Evolutionary conservation across 2,888 invertebrate species (phyloP).

Genomic region (Aspidapion aeneum): DNA sequence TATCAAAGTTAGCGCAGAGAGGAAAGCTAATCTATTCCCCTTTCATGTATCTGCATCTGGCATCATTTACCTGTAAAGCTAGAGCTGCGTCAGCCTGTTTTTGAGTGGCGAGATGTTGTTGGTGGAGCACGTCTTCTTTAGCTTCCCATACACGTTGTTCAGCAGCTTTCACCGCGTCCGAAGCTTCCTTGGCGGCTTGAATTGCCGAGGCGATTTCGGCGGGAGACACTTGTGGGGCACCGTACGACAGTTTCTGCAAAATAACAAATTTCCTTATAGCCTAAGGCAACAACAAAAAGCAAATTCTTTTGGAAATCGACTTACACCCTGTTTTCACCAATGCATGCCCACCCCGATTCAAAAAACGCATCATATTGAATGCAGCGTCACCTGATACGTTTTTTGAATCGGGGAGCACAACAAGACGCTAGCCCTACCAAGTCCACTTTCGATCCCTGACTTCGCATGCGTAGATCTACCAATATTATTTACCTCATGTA

Average conservation of each 20-base stretch:
- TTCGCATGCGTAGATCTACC: no score
- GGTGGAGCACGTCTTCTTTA: slow-evolving; percentile 67
- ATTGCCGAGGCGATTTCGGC: slow-evolving; percentile 69
- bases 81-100: slow-evolving; percentile 69
- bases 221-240: slow-evolving; percentile 48
- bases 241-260: slow-evolving; percentile 20
- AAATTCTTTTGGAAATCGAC: not conserved
- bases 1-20: no score
- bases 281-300: not conserved
- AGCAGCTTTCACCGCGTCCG: slow-evolving; percentile 64
- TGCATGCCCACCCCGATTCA: no score
- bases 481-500: no score
- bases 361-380: no score
- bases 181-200: slow-evolving; percentile 71
- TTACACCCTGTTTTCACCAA: no score
- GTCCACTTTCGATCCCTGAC: no score
- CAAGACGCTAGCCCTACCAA: no score
- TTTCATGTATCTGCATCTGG: no score
- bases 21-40: no score
- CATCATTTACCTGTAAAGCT: slow-evolving; percentile 36
- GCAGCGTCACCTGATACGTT: not conserved
- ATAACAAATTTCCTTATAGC: not conserved
- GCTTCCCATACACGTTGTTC: slow-evolving; percentile 71
- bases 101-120: slow-evolving; percentile 69
- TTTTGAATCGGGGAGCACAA: not conserved